phyloP scores from a whole-genome alignment of 1,140 invertebrate genomes.

The Maniola jurtina region DNA sequence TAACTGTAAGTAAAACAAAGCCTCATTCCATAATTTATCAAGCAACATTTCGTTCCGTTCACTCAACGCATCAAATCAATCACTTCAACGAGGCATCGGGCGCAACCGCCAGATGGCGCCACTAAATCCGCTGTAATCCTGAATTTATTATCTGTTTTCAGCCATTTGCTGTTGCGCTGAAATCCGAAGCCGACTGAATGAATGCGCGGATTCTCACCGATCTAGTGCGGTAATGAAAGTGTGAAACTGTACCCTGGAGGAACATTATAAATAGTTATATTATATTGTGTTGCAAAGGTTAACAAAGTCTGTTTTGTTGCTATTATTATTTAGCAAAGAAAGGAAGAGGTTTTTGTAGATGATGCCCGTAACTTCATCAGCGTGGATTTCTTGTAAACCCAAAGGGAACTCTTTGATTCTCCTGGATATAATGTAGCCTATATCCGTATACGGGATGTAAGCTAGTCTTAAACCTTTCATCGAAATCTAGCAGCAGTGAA shows the following conservation, averaged over 20 bases:
- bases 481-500: no score
- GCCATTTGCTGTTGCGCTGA: constrained; percentile 49
- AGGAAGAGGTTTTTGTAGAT: no score
- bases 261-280: constrained; percentile 24
- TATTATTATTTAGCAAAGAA: no score
- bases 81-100: constrained; percentile 23
- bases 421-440: no score
- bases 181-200: constrained; percentile 51
- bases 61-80: constrained; percentile 19
- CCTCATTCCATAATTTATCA: neutral
- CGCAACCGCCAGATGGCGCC: constrained; percentile 50
- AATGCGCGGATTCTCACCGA: constrained; percentile 48
- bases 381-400: no score
- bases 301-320: constrained; percentile 7
- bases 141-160: constrained; percentile 61
- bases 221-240: constrained; percentile 32
- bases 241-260: constrained; percentile 27
- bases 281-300: constrained; percentile 16
- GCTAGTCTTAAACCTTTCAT: no score
- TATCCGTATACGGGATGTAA: no score
- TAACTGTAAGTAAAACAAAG: neutral
- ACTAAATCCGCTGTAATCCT: constrained; percentile 53
- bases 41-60: constrained; percentile 5
- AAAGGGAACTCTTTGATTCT: no score
- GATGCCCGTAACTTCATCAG: no score